phyloP scores from a whole-genome alignment of 2,888 invertebrate species.

The Physocephala rufipes region DNA sequence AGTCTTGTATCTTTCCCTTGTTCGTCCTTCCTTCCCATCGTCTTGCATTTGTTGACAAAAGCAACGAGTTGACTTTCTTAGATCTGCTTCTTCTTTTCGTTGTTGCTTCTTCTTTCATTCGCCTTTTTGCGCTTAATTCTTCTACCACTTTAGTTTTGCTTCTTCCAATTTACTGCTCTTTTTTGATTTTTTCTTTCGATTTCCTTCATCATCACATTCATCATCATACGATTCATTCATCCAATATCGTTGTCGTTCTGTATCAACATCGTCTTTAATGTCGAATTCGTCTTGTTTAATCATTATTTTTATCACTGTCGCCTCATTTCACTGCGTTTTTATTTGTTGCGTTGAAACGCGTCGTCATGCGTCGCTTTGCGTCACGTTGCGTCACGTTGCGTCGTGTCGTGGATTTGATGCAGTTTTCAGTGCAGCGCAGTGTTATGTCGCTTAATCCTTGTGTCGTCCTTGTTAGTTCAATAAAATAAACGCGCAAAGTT shows the following conservation, averaged over 20 bases:
- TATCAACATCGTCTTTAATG: neutral
- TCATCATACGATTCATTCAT: constrained; percentile 34
- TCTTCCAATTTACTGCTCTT: neutral
- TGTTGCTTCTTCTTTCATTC: neutral
- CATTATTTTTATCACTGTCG: constrained; percentile 35
- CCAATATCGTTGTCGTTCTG: neutral
- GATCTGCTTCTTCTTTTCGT: constrained; percentile 38
- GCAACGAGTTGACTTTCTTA: constrained; percentile 35
- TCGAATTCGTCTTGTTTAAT: constrained; percentile 11
- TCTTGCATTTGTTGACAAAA: neutral
- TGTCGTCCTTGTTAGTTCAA: constrained; percentile 25
- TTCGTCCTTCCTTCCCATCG: constrained; percentile 39
- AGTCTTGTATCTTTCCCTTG: constrained; percentile 11
- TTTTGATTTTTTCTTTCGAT: neutral
- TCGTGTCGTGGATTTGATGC: neutral
- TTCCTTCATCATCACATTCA: constrained; percentile 35
- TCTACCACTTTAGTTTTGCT: constrained; percentile 6
- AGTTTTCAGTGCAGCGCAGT: neutral
- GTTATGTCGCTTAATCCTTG: neutral
- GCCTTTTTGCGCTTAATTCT: neutral
- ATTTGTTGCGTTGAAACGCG: neutral
- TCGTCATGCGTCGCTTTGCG: neutral
- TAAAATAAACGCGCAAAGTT: constrained; percentile 37
- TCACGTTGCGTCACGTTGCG: neutral
- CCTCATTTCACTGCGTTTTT: constrained; percentile 24